Evolutionary conservation across 2,113 vertebrate genomes (phyloP).

Genomic region (Toxotes jaculatrix): DNA sequence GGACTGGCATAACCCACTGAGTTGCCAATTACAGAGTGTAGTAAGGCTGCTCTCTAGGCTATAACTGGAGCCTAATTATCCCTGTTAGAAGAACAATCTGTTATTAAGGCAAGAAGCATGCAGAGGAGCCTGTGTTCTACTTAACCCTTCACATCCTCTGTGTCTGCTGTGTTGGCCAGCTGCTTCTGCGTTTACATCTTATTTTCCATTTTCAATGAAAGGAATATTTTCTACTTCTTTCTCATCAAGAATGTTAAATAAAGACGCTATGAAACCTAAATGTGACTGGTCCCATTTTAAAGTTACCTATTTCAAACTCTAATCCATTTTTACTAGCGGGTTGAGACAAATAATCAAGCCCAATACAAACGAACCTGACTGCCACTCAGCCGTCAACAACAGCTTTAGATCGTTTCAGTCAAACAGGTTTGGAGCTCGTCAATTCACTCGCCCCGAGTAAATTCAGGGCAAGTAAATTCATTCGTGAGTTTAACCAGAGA

Average conservation of each 20-base stretch:
- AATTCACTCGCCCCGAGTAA: constrained; percentile 27
- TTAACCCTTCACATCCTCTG: constrained; percentile 66
- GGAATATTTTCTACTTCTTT: not conserved
- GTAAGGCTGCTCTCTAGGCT: constrained; percentile 77
- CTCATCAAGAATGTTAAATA: not conserved
- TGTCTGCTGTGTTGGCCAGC: constrained; percentile 7
- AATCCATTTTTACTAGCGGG: not conserved
- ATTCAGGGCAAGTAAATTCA: constrained; percentile 8
- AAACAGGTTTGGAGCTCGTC: constrained; percentile 38
- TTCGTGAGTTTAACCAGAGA: constrained; percentile 35
- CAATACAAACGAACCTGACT: constrained; percentile 6
- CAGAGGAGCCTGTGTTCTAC: constrained; percentile 34
- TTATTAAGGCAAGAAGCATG: constrained; percentile 80
- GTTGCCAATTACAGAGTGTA: constrained; percentile 84
- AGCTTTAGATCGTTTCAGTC: constrained; percentile 35
- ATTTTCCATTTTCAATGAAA: not conserved
- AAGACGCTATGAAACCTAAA: not conserved
- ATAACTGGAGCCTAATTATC: constrained; percentile 86
- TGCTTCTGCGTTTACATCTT: not conserved
- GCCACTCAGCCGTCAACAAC: constrained; percentile 17
- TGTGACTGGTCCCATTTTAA: not conserved
- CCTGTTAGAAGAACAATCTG: constrained; percentile 83
- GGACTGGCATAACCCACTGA: constrained; percentile 78
- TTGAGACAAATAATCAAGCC: constrained; percentile 15
- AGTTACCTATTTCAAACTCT: not conserved